Percentiles rank a stretch among this genome's conserved stretches.
These are phyloP conservation scores for Prochilodus magdalenae DNA, from an alignment of 2,113 vertebrate species.

Conservation along the genomic window DNA sequence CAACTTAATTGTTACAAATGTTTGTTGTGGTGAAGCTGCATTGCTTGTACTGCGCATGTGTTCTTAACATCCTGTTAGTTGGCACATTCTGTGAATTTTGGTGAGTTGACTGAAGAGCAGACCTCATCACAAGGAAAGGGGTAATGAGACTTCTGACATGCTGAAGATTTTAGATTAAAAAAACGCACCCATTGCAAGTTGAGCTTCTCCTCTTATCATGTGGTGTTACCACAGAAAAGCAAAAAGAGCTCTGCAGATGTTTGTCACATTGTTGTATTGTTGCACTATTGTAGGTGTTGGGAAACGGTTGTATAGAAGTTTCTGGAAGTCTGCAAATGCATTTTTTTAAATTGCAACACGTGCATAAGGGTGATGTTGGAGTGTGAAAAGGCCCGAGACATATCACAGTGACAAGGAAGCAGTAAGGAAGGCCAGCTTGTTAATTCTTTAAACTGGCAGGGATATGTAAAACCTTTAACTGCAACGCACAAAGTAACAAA, in stretches of 20 bases:
- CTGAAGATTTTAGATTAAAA: slow-evolving; percentile 12
- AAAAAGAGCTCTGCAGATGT: neutral
- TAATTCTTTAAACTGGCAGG: no score
- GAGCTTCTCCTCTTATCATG: neutral
- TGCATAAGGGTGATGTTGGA: no score
- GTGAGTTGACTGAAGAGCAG: neutral
- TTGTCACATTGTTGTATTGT: neutral
- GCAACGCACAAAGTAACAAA: no score
- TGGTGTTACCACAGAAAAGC: neutral
- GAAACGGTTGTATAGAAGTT: no score
- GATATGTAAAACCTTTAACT: no score
- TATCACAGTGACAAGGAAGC: no score
- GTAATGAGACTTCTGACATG: neutral
- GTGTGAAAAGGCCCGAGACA: no score
- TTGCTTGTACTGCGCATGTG: neutral
- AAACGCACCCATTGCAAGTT: no score
- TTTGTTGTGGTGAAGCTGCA: slow-evolving; percentile 38
- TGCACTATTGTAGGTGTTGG: no score
- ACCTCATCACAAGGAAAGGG: neutral
- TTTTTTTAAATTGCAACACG: no score
- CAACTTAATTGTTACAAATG: neutral
- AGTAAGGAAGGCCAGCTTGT: no score
- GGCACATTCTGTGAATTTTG: slow-evolving; percentile 19
- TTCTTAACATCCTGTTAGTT: slow-evolving; percentile 24
- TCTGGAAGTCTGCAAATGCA: no score